Conservation (phyloP, 2,797 vertebrate species). For the Spondyliosoma cantharus region DNA sequence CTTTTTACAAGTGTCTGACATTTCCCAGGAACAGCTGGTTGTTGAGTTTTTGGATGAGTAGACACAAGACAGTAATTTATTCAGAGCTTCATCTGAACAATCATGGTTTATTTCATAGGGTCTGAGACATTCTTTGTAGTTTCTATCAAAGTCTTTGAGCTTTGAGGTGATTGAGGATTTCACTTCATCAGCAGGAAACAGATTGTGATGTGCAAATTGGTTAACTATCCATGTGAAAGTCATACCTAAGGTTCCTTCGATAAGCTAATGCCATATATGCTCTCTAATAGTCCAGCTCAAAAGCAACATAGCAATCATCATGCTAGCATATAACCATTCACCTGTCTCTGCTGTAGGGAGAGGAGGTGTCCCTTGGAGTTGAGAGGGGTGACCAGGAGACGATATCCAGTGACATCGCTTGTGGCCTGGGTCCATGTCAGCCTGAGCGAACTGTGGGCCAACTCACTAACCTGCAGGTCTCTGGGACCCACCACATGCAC, state of each 20-base stretch:
- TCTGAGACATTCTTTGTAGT: neutral
- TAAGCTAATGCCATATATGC: neutral
- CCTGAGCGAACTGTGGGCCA: constrained; percentile 85
- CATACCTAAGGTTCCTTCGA: too few relatives aligned
- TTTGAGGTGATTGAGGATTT: neutral
- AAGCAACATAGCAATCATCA: neutral
- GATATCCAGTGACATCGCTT: constrained; percentile 86
- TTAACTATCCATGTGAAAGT: neutral
- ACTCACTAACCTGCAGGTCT: constrained; percentile 86
- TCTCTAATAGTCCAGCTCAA: neutral
- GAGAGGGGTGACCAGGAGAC: constrained; percentile 80
- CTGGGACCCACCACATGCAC: constrained; percentile 83
- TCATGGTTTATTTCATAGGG: neutral
- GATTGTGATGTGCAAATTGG: neutral
- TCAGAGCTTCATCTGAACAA: neutral
- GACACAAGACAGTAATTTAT: neutral
- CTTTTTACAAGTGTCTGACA: neutral
- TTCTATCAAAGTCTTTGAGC: neutral
- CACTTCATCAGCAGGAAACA: neutral
- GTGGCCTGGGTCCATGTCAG: constrained; percentile 90
- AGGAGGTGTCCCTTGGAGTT: constrained; percentile 72
- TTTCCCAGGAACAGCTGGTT: neutral
- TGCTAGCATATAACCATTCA: constrained; percentile 55
- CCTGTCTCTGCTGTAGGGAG: constrained; percentile 81
- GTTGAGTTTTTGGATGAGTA: neutral